Evolutionary conservation across 2,113 vertebrate genomes (phyloP).

Genomic region (Otocyon megalotis): DNA sequence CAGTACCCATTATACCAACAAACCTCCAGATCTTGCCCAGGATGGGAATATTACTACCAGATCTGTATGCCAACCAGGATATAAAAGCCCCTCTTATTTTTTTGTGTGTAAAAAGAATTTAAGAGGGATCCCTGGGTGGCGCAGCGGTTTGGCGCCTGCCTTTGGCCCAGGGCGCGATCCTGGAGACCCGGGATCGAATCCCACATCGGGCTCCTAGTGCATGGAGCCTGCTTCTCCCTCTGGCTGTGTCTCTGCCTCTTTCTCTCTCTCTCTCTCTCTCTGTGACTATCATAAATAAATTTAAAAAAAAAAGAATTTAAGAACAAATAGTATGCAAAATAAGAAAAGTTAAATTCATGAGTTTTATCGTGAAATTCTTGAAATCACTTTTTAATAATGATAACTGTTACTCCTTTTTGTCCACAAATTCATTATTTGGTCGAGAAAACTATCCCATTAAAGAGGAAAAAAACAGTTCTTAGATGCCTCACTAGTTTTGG

Average conservation of each 20-base stretch:
- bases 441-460: not conserved
- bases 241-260: too few species aligned
- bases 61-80: constrained; percentile 77
- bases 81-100: constrained; percentile 80
- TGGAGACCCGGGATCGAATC: too few species aligned
- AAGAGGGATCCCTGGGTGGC: too few species aligned
- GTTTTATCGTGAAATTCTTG: not conserved
- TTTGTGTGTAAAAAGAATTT: constrained; percentile 62
- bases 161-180: too few species aligned
- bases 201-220: too few species aligned
- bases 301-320: constrained; percentile 57
- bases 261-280: too few species aligned
- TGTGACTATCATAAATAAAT: too few species aligned
- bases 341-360: constrained; percentile 34
- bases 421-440: not conserved
- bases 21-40: constrained; percentile 70
- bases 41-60: constrained; percentile 70
- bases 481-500: not conserved
- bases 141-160: too few species aligned
- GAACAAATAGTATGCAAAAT: constrained; percentile 28
- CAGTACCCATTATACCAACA: constrained; percentile 61
- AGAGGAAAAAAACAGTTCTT: not conserved
- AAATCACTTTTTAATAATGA: not conserved
- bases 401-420: not conserved
- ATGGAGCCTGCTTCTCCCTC: too few species aligned